A percentile compares a stretch with the other conserved stretches of the same genome.
These are phyloP conservation scores for Neoscelio sp. DNA, from an alignment of 2,888 invertebrate species.

Conservation along the genomic window DNA sequence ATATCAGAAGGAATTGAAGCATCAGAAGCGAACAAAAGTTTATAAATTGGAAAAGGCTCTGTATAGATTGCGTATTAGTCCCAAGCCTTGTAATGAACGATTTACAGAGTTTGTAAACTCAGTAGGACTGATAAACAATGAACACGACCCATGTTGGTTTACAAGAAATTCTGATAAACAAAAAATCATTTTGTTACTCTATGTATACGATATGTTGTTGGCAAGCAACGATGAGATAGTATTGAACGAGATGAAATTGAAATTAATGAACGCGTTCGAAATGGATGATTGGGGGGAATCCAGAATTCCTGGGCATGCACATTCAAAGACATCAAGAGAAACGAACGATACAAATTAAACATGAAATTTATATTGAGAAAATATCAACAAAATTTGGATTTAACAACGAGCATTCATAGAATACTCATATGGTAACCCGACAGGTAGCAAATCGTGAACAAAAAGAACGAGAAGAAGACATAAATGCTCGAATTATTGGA, in stretches of 20 bases:
- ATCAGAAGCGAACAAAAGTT: neutral
- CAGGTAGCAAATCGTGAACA: conserved; percentile 21
- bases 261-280: no score
- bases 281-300: no score
- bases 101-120: no score
- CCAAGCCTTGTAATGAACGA: conserved; percentile 58
- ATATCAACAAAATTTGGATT: conserved; percentile 35
- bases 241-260: no score
- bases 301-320: no score
- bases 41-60: conserved; percentile 17
- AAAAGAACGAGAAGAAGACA: neutral
- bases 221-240: no score
- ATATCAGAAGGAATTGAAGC: conserved; percentile 17
- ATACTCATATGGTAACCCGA: conserved; percentile 41
- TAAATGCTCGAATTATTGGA: conserved; percentile 76
- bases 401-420: conserved; percentile 20
- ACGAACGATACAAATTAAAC: conserved; percentile 16
- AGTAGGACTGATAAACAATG: no score
- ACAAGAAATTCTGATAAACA: no score
- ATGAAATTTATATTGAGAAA: conserved; percentile 18
- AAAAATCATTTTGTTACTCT: no score
- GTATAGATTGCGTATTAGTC: conserved; percentile 8
- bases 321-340: no score
- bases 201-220: no score
- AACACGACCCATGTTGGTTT: no score